Evolutionary conservation across 2,113 vertebrate genomes (phyloP).

Genomic region (Lutjanus erythropterus): DNA sequence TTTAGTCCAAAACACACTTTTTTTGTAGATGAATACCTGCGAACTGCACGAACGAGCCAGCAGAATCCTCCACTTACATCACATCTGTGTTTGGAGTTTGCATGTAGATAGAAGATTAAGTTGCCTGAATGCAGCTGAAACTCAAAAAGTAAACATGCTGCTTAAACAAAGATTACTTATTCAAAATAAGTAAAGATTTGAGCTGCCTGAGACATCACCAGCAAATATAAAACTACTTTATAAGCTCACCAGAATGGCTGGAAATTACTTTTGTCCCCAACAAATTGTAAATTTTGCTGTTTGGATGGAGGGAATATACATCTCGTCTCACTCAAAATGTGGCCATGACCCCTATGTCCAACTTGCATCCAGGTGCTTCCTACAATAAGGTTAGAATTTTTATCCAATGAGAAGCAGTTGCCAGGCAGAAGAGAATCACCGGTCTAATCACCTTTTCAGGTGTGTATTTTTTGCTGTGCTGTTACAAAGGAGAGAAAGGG

Average conservation of each 20-base stretch:
- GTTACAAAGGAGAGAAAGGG: not conserved
- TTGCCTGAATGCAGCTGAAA: not conserved
- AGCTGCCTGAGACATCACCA: not conserved
- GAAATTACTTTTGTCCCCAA: not conserved
- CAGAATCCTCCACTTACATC: too few species aligned
- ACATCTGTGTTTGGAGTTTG: too few species aligned
- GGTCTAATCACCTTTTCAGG: not conserved
- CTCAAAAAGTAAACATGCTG: not conserved
- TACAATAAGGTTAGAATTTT: not conserved
- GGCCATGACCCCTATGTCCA: not conserved
- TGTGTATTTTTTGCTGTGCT: not conserved
- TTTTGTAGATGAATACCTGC: too few species aligned
- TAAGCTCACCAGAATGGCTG: not conserved
- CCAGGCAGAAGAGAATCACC: constrained; percentile 11
- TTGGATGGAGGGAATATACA: not conserved
- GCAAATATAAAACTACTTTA: not conserved
- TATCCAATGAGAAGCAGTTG: constrained; percentile 9
- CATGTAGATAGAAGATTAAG: too few species aligned
- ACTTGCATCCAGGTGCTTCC: not conserved
- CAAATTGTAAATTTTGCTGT: not conserved
- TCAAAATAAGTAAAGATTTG: not conserved
- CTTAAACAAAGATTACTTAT: not conserved
- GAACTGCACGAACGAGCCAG: too few species aligned
- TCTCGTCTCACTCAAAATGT: not conserved
- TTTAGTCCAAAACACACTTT: too few species aligned